A percentile compares a stretch with the other conserved stretches of the same genome.
Conservation (phyloP, 2,797 vertebrate species). For the Phalanger gymnotis region DNA sequence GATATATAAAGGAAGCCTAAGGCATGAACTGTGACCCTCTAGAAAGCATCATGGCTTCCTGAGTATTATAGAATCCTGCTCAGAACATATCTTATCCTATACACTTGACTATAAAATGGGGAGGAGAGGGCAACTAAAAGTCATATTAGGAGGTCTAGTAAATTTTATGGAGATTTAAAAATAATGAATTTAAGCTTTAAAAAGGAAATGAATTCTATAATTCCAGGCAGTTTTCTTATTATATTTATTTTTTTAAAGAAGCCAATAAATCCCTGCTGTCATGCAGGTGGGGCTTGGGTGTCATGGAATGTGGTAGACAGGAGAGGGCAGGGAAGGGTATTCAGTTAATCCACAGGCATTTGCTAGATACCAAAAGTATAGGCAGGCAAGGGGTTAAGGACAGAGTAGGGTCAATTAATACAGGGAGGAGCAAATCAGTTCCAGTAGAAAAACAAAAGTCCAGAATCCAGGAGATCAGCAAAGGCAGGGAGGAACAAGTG, state of each 20-base stretch:
- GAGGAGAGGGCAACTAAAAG: neutral
- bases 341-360: slow-evolving; percentile 15
- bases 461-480: slow-evolving; percentile 41
- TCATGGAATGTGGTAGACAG: slow-evolving; percentile 39
- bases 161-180: slow-evolving; percentile 36
- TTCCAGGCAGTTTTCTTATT: neutral
- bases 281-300: slow-evolving; percentile 5
- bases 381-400: neutral
- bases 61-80: slow-evolving; percentile 8
- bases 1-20: slow-evolving; percentile 13
- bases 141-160: neutral
- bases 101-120: slow-evolving; percentile 35
- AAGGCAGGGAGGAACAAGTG: neutral
- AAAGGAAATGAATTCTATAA: slow-evolving; percentile 27
- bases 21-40: slow-evolving; percentile 9
- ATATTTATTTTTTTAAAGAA: slow-evolving; percentile 1
- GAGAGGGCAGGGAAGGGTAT: neutral
- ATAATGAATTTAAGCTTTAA: slow-evolving; percentile 13
- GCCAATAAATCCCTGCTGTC: slow-evolving; percentile 18
- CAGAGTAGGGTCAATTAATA: slow-evolving; percentile 43
- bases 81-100: slow-evolving; percentile 16
- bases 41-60: neutral
- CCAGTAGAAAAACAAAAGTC: slow-evolving; percentile 11
- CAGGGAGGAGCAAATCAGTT: slow-evolving; percentile 1
- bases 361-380: neutral